Percentiles rank a stretch among this genome's conserved stretches.
Evolutionary conservation across 2,888 invertebrate genomes (phyloP).

Genomic region (Parnassius mnemosyne): DNA sequence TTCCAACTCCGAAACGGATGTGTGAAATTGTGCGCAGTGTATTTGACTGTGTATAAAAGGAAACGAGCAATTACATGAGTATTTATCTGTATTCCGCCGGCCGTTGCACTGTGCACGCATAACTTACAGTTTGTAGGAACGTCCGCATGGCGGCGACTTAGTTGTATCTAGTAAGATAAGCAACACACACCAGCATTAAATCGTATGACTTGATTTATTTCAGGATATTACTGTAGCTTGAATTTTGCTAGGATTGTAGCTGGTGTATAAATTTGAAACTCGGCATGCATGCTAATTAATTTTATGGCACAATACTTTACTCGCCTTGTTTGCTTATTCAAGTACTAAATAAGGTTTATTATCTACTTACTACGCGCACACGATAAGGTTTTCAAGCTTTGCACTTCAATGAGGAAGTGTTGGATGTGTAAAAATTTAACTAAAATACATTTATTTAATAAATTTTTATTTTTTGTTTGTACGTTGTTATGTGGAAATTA

Average conservation of each 20-base stretch:
- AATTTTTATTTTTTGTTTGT: too few species aligned
- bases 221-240: slow-evolving; percentile 20
- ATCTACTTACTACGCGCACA: too few species aligned
- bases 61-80: slow-evolving; percentile 27
- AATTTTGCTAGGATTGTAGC: slow-evolving; percentile 17
- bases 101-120: slow-evolving; percentile 26
- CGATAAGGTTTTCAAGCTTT: too few species aligned
- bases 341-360: too few species aligned
- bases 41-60: slow-evolving; percentile 26
- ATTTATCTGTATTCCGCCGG: slow-evolving; percentile 25
- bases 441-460: too few species aligned
- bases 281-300: slow-evolving; percentile 19
- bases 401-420: too few species aligned
- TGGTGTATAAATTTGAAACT: slow-evolving; percentile 19
- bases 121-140: slow-evolving; percentile 26
- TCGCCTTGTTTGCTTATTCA: too few species aligned
- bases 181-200: slow-evolving; percentile 21
- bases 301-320: not conserved
- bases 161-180: slow-evolving; percentile 27
- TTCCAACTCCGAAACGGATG: slow-evolving; percentile 19
- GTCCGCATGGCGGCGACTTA: slow-evolving; percentile 25
- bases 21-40: slow-evolving; percentile 27
- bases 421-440: too few species aligned
- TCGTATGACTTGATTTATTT: slow-evolving; percentile 21
- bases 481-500: too few species aligned